Evolutionary conservation across 2,888 invertebrate genomes (phyloP).

Genomic region (Caenorhabditis sp.): DNA sequence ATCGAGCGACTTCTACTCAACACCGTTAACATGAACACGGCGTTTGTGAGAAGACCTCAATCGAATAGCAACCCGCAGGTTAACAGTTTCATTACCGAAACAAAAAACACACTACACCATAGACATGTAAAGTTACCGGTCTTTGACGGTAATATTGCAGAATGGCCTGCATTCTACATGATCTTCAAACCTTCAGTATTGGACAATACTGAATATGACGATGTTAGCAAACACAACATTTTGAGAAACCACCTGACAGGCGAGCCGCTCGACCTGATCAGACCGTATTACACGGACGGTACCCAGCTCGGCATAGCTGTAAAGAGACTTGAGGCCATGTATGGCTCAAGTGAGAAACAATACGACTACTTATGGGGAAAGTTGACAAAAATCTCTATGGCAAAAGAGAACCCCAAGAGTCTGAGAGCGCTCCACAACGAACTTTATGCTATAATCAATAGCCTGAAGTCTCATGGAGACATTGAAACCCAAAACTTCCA

Average conservation of each 20-base stretch:
- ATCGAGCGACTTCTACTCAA: too few relatives aligned
- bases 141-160: background rate
- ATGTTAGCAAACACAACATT: background rate
- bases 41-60: too few relatives aligned
- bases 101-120: too few relatives aligned
- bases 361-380: background rate
- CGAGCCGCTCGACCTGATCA: background rate
- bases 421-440: background rate
- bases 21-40: too few relatives aligned
- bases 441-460: background rate
- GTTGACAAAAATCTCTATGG: background rate
- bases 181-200: background rate
- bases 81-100: too few relatives aligned
- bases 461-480: background rate
- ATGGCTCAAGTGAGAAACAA: background rate
- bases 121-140: background rate
- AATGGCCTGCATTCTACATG: background rate
- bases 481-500: constrained; percentile 1
- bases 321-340: background rate
- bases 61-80: too few relatives aligned
- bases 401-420: background rate
- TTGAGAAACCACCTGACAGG: background rate
- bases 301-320: background rate
- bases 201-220: background rate
- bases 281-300: background rate